Evolutionary conservation across 2,113 vertebrate species (phyloP), one percentile per base, ranked within the genome.

Genomic region (Elachura formosa): DNA sequence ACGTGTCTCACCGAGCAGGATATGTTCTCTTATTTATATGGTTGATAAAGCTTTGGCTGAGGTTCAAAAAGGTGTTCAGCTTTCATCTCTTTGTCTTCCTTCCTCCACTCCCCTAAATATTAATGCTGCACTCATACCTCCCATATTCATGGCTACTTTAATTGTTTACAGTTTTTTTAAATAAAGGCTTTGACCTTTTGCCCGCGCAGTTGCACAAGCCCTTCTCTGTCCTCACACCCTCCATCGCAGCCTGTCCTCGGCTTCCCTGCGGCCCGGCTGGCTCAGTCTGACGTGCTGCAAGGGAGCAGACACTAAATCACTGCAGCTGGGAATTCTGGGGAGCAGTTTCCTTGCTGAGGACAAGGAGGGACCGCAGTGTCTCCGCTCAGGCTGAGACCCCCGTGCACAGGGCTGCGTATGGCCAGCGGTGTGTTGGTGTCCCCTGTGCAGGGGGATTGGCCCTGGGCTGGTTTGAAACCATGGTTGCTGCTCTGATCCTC

Each of bases 81-180:
- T 97, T 97, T 96, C 94, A 96, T 96, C 92, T 97, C 84, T 84
- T 80, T 92, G 92, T 93, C 94, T 93, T 93, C 83, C 85, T 96
- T 95, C 92, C 86, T 96, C 54, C 62, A 73, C 84, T 94, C 76
- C 64, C 38, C 94, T 79, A 82, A 92, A 82, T 95, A 95, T 91
- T 93, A 93, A 95, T 79, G 81, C 71, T 76, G 58, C 36, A 31
- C 74, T 95, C 88, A 36, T 93, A 58, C 93, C 90, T 79, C 85
- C 88, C 22, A 5, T 79, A 66, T 72, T 90, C 41, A 0, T 79
- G 76, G 73, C 72, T 79, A 61, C 88, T 87, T 87, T 84, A 89
- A 87, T 86, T 93, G 89, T 92, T 90, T 88, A 73, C 73, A 73
- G 68, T 20, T 43, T 90, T 84, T 94, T 79, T 91, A 18, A 90